Percentiles rank a stretch among this genome's conserved stretches.
These are phyloP conservation scores for Drosophila ogumai DNA, from an alignment of 1,140 invertebrate species.

Conservation along the genomic window DNA sequence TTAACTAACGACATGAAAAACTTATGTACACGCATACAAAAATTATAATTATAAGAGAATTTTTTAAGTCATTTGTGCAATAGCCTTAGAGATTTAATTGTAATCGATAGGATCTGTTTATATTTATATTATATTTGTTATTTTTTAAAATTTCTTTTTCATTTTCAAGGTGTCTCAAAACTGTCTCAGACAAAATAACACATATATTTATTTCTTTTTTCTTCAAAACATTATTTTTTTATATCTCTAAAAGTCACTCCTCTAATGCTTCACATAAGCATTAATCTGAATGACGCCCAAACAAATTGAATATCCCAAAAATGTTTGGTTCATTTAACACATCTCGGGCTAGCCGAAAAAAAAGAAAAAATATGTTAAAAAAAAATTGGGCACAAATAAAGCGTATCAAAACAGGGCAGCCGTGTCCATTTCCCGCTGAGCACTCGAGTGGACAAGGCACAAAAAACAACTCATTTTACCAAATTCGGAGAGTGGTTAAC, in stretches of 20 bases:
- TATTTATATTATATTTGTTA: too few relatives aligned
- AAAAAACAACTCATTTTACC: slow-evolving; percentile 5
- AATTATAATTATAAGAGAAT: too few relatives aligned
- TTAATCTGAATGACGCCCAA: slow-evolving; percentile 29
- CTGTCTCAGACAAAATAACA: too few relatives aligned
- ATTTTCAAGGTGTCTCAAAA: not conserved
- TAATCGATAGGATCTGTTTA: too few relatives aligned
- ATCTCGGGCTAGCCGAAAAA: slow-evolving; percentile 15
- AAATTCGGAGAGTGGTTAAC: slow-evolving; percentile 3
- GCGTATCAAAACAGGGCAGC: slow-evolving; percentile 38
- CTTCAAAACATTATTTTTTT: not conserved
- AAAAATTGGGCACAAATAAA: slow-evolving; percentile 29
- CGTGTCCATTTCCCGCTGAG: slow-evolving; percentile 59
- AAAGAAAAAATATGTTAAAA: slow-evolving; percentile 22
- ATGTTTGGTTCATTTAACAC: slow-evolving; percentile 69
- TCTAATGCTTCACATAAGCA: slow-evolving; percentile 48
- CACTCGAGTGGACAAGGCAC: slow-evolving; percentile 57
- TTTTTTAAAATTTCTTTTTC: too few relatives aligned
- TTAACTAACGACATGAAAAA: too few relatives aligned
- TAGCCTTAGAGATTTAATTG: too few relatives aligned
- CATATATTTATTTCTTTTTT: too few relatives aligned
- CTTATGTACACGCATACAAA: too few relatives aligned
- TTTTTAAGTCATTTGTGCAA: too few relatives aligned
- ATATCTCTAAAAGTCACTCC: slow-evolving; percentile 7
- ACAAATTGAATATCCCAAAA: slow-evolving; percentile 58